A percentile compares a stretch with the other conserved stretches of the same genome.
phyloP scores from a whole-genome alignment of 2,797 vertebrate species.

The Micrastur ruficollis region DNA sequence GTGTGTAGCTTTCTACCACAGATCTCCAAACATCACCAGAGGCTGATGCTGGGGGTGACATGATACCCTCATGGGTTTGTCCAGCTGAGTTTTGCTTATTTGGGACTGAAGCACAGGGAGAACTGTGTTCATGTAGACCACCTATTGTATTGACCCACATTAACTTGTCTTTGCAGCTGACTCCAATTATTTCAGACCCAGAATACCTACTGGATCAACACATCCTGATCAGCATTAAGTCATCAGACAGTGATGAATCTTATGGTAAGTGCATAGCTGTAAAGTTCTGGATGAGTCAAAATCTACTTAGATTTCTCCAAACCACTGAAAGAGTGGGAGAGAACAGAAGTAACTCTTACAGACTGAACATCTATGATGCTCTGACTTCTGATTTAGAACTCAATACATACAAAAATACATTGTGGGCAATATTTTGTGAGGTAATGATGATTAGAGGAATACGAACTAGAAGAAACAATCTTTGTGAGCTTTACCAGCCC shows the following conservation, averaged over 20 bases:
- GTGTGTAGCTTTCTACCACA: background rate
- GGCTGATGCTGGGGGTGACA: background rate
- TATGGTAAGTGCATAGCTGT: slow-evolving; percentile 82
- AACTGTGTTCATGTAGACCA: background rate
- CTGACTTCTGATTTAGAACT: slow-evolving; percentile 1
- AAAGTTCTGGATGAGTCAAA: slow-evolving; percentile 44
- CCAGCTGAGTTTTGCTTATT: background rate
- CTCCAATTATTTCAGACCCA: slow-evolving; percentile 96
- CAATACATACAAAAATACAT: background rate
- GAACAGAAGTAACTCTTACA: background rate
- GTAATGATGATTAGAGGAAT: background rate
- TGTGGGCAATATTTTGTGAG: background rate
- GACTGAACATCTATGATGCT: background rate
- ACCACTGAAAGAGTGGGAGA: background rate
- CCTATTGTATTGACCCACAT: background rate
- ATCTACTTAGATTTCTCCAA: slow-evolving; percentile 7
- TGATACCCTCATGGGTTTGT: background rate
- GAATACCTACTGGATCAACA: slow-evolving; percentile 98
- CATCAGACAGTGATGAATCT: slow-evolving; percentile 93
- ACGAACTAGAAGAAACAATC: background rate
- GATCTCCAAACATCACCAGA: background rate
- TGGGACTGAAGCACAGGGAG: background rate
- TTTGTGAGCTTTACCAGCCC: background rate
- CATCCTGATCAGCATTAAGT: slow-evolving; percentile 94
- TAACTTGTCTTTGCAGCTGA: slow-evolving; percentile 81